Evolutionary conservation across 2,888 invertebrate genomes (phyloP).

Genomic region (Maniola hyperantus): DNA sequence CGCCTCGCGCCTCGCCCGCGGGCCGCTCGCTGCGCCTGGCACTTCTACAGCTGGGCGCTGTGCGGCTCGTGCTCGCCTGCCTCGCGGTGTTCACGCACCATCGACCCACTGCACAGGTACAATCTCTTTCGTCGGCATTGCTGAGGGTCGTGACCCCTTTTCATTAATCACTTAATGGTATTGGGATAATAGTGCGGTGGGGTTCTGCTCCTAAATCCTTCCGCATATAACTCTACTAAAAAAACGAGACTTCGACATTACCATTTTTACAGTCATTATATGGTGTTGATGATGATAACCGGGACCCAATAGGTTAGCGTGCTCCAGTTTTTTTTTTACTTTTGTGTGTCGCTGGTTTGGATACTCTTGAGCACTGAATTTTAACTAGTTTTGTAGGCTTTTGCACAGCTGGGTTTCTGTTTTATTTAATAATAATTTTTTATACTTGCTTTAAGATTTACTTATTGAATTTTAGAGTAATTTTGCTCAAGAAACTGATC

Average conservation of each 20-base stretch:
- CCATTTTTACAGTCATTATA: too few species aligned
- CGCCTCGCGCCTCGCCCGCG: slow-evolving; percentile 89
- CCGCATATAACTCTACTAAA: too few species aligned
- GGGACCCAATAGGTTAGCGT: too few species aligned
- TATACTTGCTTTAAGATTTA: background rate
- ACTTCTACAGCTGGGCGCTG: slow-evolving; percentile 92
- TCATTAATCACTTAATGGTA: background rate
- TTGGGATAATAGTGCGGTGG: too few species aligned
- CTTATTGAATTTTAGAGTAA: background rate
- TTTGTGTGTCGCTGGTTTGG: too few species aligned
- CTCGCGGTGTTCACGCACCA: slow-evolving; percentile 95
- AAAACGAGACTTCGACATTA: too few species aligned
- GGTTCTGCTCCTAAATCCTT: too few species aligned
- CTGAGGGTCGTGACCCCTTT: background rate
- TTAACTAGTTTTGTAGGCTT: too few species aligned
- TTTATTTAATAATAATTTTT: background rate
- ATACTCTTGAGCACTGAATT: too few species aligned
- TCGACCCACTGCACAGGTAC: slow-evolving; percentile 72
- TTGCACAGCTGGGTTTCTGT: too few species aligned
- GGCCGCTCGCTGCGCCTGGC: slow-evolving; percentile 88
- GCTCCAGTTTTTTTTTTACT: too few species aligned
- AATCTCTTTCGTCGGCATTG: slow-evolving; percentile 35
- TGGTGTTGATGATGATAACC: too few species aligned
- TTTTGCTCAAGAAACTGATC: background rate
- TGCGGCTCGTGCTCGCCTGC: slow-evolving; percentile 92